Evolutionary conservation across 2,113 vertebrate genomes (phyloP), one percentile per base, ranked within the genome.

Genomic region (Camelus dromedarius): DNA sequence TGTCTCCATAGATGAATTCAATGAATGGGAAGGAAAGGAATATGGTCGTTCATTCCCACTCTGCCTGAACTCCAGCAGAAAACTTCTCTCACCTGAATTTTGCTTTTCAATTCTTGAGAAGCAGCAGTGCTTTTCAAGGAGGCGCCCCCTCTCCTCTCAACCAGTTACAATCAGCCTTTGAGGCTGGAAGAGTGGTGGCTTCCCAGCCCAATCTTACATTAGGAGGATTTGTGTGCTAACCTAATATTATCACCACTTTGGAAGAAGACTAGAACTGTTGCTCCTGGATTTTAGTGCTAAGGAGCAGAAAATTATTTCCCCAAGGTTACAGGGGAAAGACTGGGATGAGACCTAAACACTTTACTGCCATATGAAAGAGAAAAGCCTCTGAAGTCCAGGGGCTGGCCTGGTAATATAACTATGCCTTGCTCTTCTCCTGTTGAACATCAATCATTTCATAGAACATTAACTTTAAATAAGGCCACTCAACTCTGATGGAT

Each of bases 111-210:
- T 32, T 52, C 19, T 60, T 32, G 52, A 69, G 70, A 32, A 67
- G 19, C 5, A 52, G 7, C 38, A 48, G 11, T 80, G 10, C 38
- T 83, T 91, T 28, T 58, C 50, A 67, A 75, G 3, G 67, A 54
- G 12, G 11, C 8, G 18, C 6, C 2, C 3, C 52, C 15, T 10
- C 15, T 30, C 54, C 2, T 5, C 1, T 42, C 38, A 42, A 42
- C 38, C 38, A 60, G 4, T 66, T 50, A 35, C 38, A 14, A 81
- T n/a, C n/a, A 66, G 35, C 48, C 16, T 19, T 3, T 48, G 19
- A 26, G 7, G 20, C 7, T 60, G 15, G 1, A 2, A 67, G 14
- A 92, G 22, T 32, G 14, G 32, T 20, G 66, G 19, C 28, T 42
- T 30, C 0, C 38, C 32, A 42, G 52, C 22, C 72, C 38, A 4